Percentiles rank a stretch among this genome's conserved stretches.
These are phyloP conservation scores for Cyprinus carpio DNA, from an alignment of 2,113 vertebrate species.

Conservation along the genomic window DNA sequence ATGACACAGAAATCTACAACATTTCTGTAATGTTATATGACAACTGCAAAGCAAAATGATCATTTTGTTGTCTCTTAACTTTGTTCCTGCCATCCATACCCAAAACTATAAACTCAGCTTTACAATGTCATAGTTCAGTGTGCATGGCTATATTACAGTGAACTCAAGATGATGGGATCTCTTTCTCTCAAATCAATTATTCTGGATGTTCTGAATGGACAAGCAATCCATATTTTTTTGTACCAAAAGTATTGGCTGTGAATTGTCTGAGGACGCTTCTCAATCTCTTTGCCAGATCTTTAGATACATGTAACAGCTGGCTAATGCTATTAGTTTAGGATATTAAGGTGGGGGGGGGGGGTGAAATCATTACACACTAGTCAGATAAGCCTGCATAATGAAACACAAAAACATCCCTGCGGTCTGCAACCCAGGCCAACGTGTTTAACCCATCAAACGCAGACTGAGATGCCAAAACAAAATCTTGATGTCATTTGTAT, in stretches of 20 bases:
- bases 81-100: background rate
- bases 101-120: background rate
- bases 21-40: no score
- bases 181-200: conserved; percentile 5
- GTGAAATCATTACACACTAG: background rate
- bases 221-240: conserved; percentile 3
- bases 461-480: background rate
- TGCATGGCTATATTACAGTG: background rate
- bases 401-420: conserved; percentile 33
- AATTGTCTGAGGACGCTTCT: background rate
- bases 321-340: conserved; percentile 41
- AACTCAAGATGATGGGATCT: background rate
- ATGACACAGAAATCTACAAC: background rate
- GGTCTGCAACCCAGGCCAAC: background rate
- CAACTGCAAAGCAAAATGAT: background rate
- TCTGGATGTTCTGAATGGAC: conserved; percentile 4
- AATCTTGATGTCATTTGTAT: conserved; percentile 17
- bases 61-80: no score
- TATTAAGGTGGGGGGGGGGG: conserved; percentile 15
- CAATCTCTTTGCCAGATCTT: conserved; percentile 4
- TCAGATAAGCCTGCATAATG: conserved; percentile 25
- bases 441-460: background rate
- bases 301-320: conserved; percentile 37
- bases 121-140: background rate
- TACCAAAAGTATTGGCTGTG: background rate